These are phyloP conservation scores for Drosophila nasuta DNA, from an alignment of 1,140 invertebrate genomes.

Conservation along the genomic window DNA sequence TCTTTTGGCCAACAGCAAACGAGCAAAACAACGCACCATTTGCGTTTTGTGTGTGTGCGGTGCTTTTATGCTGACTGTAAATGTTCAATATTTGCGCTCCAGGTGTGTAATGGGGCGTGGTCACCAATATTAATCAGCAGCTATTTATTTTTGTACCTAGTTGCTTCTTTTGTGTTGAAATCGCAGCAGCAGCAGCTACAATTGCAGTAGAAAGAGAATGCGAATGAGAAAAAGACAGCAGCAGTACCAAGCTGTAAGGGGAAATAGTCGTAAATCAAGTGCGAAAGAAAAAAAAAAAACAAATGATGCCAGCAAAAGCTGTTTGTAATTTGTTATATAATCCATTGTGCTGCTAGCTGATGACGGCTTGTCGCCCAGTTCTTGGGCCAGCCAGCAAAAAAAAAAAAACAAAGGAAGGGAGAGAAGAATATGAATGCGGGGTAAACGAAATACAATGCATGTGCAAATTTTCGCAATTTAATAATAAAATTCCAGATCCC, in stretches of 20 bases:
- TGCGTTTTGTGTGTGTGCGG: conserved; percentile 1
- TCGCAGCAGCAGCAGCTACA: neutral
- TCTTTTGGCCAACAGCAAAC: conserved; percentile 43
- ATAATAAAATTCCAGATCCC: conserved; percentile 53
- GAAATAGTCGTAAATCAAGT: conserved; percentile 65
- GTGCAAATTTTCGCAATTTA: conserved; percentile 52
- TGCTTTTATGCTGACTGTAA: conserved; percentile 51
- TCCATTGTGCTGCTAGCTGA: conserved; percentile 8
- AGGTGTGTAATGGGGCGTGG: conserved; percentile 56
- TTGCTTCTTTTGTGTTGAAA: conserved; percentile 2
- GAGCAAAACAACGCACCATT: conserved; percentile 24
- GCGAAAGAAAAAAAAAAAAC: conserved; percentile 65
- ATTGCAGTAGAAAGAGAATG: no score
- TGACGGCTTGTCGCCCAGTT: conserved; percentile 26
- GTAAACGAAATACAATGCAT: conserved; percentile 33
- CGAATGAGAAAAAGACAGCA: neutral
- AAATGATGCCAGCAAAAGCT: conserved; percentile 65
- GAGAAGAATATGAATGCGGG: no score
- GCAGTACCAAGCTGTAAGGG: neutral
- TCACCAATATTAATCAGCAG: conserved; percentile 50
- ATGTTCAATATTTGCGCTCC: conserved; percentile 58
- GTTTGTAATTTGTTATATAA: conserved; percentile 66
- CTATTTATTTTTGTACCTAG: conserved; percentile 34
- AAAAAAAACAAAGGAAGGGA: neutral
- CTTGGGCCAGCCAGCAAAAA: neutral